These are phyloP conservation scores for Centropyge bicolor DNA, from an alignment of 2,797 vertebrate genomes.

Conservation along the genomic window DNA sequence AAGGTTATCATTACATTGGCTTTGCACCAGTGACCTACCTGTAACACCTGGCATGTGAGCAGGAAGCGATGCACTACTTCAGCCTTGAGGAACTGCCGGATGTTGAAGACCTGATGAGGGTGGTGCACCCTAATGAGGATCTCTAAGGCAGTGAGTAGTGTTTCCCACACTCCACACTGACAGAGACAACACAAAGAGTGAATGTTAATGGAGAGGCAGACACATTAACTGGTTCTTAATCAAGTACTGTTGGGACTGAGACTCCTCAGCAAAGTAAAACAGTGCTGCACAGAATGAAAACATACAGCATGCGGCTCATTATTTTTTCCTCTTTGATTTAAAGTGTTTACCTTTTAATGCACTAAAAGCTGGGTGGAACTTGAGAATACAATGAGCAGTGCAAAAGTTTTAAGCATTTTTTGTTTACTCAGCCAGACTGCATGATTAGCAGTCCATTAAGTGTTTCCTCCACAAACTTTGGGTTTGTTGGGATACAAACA, in stretches of 20 bases:
- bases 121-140: slow-evolving; percentile 94
- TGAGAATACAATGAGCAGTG: not conserved
- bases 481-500: slow-evolving; percentile 2
- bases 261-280: slow-evolving; percentile 1
- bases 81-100: slow-evolving; percentile 94
- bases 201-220: not conserved
- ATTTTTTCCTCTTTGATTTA: not conserved
- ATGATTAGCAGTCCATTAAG: not conserved
- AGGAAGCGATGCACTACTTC: slow-evolving; percentile 95
- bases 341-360: not conserved
- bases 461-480: not conserved
- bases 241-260: not conserved
- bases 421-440: not conserved
- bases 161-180: slow-evolving; percentile 95
- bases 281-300: slow-evolving; percentile 3
- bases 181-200: slow-evolving; percentile 31
- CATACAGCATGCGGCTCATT: not conserved
- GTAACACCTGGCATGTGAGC: slow-evolving; percentile 95
- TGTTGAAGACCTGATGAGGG: slow-evolving; percentile 94
- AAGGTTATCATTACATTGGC: too few species aligned
- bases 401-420: not conserved
- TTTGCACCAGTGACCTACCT: slow-evolving; percentile 84
- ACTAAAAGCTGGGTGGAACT: not conserved
- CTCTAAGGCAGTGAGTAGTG: slow-evolving; percentile 92
- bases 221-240: slow-evolving; percentile 1